Base-by-base conservation (phyloP, 2,888 invertebrate species). In the Epistrophe eligans region DNA sequence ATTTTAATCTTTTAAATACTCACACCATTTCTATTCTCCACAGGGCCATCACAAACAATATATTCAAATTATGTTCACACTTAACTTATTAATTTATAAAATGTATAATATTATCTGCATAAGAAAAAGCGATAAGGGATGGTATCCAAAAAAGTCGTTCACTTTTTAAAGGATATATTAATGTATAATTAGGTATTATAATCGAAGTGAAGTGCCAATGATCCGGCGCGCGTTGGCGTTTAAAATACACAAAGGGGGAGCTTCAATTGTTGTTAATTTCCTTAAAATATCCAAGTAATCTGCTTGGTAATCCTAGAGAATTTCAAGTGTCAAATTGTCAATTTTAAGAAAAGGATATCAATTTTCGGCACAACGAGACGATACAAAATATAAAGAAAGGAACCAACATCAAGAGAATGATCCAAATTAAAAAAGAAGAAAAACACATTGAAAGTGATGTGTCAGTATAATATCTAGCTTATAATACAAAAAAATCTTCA, bases 291-390 rank as follows among this genome's bases (percentile, higher is more conserved):
- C 82, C 64, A 28, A 55, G 77, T 85, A 85, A 84, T 80, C 84
- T 67, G 32, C 28, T 13, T 48, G 80, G 67, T 84, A 81, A 87
- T 87, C 79, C 82, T 52, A 15, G 43, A 0, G 70, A 82, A 74
- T 73, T 87, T 87, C 82, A 82, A 87, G 66, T 82, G 85, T 87
- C 85, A 87, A 38, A 71, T 87, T 87, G 85, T 87, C 85, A 87
- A 87, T 87, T 85, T 79, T 52, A 17, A 43, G 52, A 67, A 24
- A 73, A 74, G 74, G 82, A 79, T 87, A 87, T 87, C 85, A 87
- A 87, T 87, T 87, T 82, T 79, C 85, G 57, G 70, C 17, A 77
- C 17, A 79, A 66, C 35, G 28, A 70, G 13, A 67, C 62, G 32
- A 38, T 55, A 77, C 0, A 45, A 67, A 71, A 67, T 52, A 60